Evolutionary conservation across 2,797 vertebrate genomes (phyloP).

Genomic region (Phalloptychus januarius): DNA sequence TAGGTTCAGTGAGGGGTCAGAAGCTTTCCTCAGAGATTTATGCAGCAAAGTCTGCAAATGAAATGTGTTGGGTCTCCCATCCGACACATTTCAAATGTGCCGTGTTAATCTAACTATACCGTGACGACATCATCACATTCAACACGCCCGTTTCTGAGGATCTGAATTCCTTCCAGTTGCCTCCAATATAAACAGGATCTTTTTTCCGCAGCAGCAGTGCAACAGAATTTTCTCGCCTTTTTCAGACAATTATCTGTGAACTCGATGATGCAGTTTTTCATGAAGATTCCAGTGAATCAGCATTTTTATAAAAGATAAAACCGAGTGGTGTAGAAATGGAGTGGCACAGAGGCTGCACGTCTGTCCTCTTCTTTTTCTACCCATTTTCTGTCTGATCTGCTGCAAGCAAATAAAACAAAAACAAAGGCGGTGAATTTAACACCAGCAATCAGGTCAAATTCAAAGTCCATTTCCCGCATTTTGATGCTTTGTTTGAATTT

Average conservation of each 20-base stretch:
- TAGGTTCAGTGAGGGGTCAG: not conserved
- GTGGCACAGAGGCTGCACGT: too few relatives aligned
- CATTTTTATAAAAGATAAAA: not conserved
- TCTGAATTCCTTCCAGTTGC: not conserved
- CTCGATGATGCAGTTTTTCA: not conserved
- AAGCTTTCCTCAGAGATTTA: not conserved
- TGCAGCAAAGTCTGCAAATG: slow-evolving; percentile 37
- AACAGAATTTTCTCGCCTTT: not conserved
- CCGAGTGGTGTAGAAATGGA: too few relatives aligned
- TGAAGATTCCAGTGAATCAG: not conserved
- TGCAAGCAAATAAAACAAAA: too few relatives aligned
- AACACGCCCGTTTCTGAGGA: not conserved
- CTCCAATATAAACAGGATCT: not conserved
- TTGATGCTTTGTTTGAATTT: not conserved
- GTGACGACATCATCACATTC: not conserved
- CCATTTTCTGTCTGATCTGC: too few relatives aligned
- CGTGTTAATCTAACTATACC: not conserved
- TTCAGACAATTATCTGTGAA: not conserved
- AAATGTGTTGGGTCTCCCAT: slow-evolving; percentile 64
- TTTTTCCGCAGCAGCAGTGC: not conserved
- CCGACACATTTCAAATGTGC: slow-evolving; percentile 32
- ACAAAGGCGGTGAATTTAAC: not conserved
- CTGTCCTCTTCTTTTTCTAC: too few relatives aligned
- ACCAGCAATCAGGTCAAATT: not conserved
- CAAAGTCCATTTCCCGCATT: not conserved